Evolutionary conservation across 1,140 invertebrate genomes (phyloP).

Genomic region (Tetragonula clypearis): DNA sequence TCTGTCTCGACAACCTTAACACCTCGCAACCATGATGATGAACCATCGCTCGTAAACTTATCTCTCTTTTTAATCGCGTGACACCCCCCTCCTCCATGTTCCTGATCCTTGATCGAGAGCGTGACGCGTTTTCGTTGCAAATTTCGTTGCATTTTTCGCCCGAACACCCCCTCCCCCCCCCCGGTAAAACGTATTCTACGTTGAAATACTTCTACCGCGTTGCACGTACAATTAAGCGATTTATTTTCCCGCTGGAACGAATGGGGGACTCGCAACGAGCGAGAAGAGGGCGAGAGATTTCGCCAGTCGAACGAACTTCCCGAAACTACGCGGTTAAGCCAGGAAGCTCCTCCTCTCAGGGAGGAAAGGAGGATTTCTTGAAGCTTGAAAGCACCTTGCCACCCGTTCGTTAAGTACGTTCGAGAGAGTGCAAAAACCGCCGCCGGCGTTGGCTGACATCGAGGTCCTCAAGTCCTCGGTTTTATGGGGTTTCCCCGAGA

Average conservation of each 20-base stretch:
- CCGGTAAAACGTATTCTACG: no score
- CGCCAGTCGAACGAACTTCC: conserved; percentile 6
- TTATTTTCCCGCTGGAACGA: conserved; percentile 17
- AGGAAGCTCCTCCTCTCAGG: conserved; percentile 10
- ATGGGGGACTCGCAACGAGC: background rate
- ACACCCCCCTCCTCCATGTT: no score
- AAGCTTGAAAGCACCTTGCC: conserved; percentile 17
- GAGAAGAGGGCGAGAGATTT: background rate
- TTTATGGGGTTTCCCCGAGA: conserved; percentile 19
- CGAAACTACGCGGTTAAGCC: background rate
- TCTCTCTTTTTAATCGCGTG: no score
- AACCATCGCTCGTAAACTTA: no score
- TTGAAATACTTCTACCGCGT: no score
- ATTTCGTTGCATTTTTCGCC: no score
- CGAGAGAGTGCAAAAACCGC: conserved; percentile 31
- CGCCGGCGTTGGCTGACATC: conserved; percentile 7
- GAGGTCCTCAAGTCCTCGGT: background rate
- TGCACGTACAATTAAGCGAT: conserved; percentile 5
- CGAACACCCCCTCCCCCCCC: no score
- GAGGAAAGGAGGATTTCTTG: background rate
- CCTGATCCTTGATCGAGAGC: no score
- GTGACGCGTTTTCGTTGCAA: no score
- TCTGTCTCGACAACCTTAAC: no score
- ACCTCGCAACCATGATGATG: no score
- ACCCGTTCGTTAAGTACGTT: conserved; percentile 17